Evolutionary conservation across 1,140 invertebrate species (phyloP).

Genomic region (Coelopa frigida): DNA sequence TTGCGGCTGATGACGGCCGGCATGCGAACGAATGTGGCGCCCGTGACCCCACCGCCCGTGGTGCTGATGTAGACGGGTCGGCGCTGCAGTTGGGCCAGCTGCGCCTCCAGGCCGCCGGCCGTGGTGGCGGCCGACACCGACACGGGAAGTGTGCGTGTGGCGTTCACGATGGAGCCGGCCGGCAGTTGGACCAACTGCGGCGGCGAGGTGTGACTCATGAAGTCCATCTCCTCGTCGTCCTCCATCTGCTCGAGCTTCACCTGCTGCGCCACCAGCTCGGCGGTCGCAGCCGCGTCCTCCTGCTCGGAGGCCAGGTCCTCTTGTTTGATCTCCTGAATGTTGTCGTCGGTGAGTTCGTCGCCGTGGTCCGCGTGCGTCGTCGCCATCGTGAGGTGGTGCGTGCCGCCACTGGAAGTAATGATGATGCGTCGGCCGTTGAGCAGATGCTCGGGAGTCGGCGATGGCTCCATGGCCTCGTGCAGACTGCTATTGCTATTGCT

Average conservation of each 20-base stretch:
- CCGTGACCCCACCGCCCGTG: slow-evolving; percentile 27
- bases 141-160: slow-evolving; percentile 26
- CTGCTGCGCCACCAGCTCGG: slow-evolving; percentile 16
- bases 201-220: slow-evolving; percentile 15
- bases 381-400: too few relatives aligned
- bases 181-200: slow-evolving; percentile 23
- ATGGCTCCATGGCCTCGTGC: slow-evolving; percentile 30
- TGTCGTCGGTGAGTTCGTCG: slow-evolving; percentile 36
- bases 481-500: slow-evolving; percentile 22
- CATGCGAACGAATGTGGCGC: slow-evolving; percentile 36
- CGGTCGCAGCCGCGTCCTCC: slow-evolving; percentile 20
- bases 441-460: slow-evolving; percentile 18
- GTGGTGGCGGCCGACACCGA: slow-evolving; percentile 39
- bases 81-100: slow-evolving; percentile 36
- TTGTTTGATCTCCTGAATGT: slow-evolving; percentile 39
- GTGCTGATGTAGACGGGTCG: slow-evolving; percentile 41
- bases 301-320: slow-evolving; percentile 39
- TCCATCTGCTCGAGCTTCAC: slow-evolving; percentile 33
- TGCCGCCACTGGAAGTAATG: too few relatives aligned
- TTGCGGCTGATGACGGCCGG: slow-evolving; percentile 37
- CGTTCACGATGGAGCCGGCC: slow-evolving; percentile 36
- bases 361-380: not conserved
- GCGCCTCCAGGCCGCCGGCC: too few relatives aligned
- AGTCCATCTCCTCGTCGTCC: slow-evolving; percentile 26
- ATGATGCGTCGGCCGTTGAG: slow-evolving; percentile 38